Evolutionary conservation across 2,797 vertebrate genomes (phyloP), one percentile per base, ranked within the genome.

Genomic region (Dendrocincla fuliginosa): DNA sequence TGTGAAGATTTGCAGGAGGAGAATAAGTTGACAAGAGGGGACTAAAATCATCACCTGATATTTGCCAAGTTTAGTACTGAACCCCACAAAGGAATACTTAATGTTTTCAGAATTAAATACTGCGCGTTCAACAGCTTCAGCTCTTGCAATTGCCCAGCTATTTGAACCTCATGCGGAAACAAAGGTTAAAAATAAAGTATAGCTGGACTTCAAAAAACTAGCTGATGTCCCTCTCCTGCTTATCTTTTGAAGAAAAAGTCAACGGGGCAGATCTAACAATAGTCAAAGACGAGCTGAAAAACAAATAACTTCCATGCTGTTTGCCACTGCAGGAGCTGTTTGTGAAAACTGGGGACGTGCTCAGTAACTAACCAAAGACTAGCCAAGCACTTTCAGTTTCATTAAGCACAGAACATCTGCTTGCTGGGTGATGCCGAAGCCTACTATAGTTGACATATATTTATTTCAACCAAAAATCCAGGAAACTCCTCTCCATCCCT

Each of bases 41-140:
- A 93, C 67, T 81, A 94, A 94, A 92, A 75, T 95, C 81, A 95
- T 96, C 97, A 97, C 97, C 97, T 93, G 97, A 96, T 91, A 96
- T 98, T 98, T 98, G 98, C 98, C 98, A 98, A 91, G 73, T 92
- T 95, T 95, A 97, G 94, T 97, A 97, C 96, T 96, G 97, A 97
- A 90, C 92, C 67, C 80, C 84, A 93, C n/a, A 8, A 90, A 92
- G 49, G 32, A 92, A 88, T 56, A 80, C 68, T 83, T 81, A 25
- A 95, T 50, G 86, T 89, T 94, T 96, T 92, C 46, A 70, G 78
- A 93, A 70, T 71, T n/a, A 83, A 95, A 96, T 57, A 89, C 93
- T 96, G 95, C 81, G 93, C 64, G 74, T 84, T 93, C 71, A 87
- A 85, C 61, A 71, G 69, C 91, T 95, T 93, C 93, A 94, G 96